Evolutionary conservation across 1,140 invertebrate genomes (phyloP), one percentile per base, ranked within the genome.

Genomic region (Brachionus manjavacas): DNA sequence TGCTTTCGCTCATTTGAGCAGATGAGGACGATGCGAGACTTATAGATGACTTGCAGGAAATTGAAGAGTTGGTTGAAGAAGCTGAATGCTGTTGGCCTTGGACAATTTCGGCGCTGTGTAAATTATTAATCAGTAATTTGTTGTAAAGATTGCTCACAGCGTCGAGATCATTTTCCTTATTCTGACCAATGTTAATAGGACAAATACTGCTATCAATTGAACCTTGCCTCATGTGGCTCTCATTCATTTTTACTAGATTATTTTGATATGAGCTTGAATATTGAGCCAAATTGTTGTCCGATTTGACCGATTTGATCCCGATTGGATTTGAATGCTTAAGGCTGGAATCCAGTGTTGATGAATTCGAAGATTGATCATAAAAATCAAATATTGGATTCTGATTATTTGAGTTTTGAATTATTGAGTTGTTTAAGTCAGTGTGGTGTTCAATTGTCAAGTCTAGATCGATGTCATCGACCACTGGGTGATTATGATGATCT

Each of bases 101-200:
- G 31, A 14, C 66, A 46, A 49, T 49, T 49, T 49, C 39, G 1
- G 7, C 8, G 12, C 52, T 46, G 16, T 72, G 31, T 72, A 72
- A 49, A 76, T 76, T 76, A 43, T 81, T 81, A 23, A 81, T 81
- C 12, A 81, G 23, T 4, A 81, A 16, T 16, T 81, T 81, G 39
- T 81, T 81, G 28, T 81, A 81, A 28, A 81, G 16, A 46, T 64
- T 81, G 41, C 52, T 81, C 16, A 81, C 64, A 14, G 49, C 20
- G 7, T 81, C 79, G 12, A 81, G 79, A 60, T 81, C 79, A 35
- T 60, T 60, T 80, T 80, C 76, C 20, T 80, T 80, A 8, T 72
- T 68, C 55, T 23, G 16, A 28, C 66, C 66, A 28, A 31, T n/a
- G 41, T 41, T 41, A 72, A 72, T 39, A 9, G 68, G 68, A 72